Evolutionary conservation across 2,797 vertebrate species (phyloP), one percentile per base, ranked within the genome.

Genomic region (Acridotheres tristis): DNA sequence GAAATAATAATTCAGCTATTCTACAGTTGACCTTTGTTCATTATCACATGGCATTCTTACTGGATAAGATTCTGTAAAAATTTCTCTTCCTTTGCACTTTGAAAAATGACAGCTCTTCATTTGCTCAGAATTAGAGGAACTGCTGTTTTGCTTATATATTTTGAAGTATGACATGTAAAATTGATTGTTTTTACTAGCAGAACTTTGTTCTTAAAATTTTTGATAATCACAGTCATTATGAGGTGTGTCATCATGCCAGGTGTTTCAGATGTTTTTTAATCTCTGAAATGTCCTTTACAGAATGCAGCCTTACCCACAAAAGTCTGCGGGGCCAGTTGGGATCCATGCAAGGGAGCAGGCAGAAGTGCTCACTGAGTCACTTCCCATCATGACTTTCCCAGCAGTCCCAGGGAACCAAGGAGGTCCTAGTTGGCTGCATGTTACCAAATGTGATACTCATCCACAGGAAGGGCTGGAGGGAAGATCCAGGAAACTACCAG

Each of bases 1-100:
- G 85, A 91, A 93, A 90, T 81, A 66, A 79, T 96, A 95, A 85
- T 47, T 76, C 47, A 21, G 54, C 68, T 85, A 53, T 92, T 92
- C 73, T 86, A 42, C 48, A 75, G 84, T 36, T 88, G 71, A 69
- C 51, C 77, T 88, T 77, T 95, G 62, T 69, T 80, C 82, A 14
- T 66, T 88, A 51, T 81, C 48, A 68, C 38, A 19, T 75, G 77
- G 38, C 32, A 61, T 92, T 88, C 74, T 58, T 68, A 71, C 30
- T 88, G 54, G 66, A 77, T 90, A 84, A 85, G 38, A 40, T 55
- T 86, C 81, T 93, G 48, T 65, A 66, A 58, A 84, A 84, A 83
- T 47, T 9, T 80, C 26, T 95, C 32, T 93, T 93, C 20, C 63
- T 77, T 92, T 76, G 55, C 47, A 25, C 27, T 94, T 93, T 51